Evolutionary conservation across 2,113 vertebrate species (phyloP), one percentile per base, ranked within the genome.

Genomic region (Anhinga rufa): DNA sequence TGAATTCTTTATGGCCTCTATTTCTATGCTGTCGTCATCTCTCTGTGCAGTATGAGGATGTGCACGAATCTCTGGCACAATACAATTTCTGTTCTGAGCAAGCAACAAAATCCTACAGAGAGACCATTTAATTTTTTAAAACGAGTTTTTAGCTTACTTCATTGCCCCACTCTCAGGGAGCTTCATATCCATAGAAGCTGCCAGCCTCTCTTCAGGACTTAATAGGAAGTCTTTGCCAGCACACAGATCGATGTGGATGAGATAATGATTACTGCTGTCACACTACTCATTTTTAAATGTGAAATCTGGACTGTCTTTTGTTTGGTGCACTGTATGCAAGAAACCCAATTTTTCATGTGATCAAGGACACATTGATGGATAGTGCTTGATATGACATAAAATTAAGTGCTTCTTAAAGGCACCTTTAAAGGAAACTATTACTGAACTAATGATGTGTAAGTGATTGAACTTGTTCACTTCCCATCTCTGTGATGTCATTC

Each of bases 201-300:
- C 66, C 79, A 92, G 48, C 20, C 40, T 88, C 88, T 93, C 58
- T 62, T 96, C 42, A 26, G 71, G 64, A 84, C 80, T 95, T 96
- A 93, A 93, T 91, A 82, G 86, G 71, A 94, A 92, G 82, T 40
- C 83, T 95, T 94, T 95, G 78, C 79, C 48, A 80, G 84, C 61
- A 90, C 49, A 48, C 62, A 88, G 91, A 96, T 95, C 96, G 93
- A 32, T 95, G 93, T 68, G 48, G 29, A 92, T 0, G 12, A 96
- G 87, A 91, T 89, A 97, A 96, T 95, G 95, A 94, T 93, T 93
- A 75, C 95, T 95, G 80, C 95, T 96, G 95, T 81, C 95, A 93
- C 54, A 85, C 65, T 81, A 95, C 66, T 89, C 77, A 81, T 87
- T 96, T 97, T 89, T 36, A 91, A 93, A 92, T 75, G 58, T 81